These are phyloP conservation scores for Priocnemis perturbator DNA, from an alignment of 2,888 invertebrate genomes.

Conservation along the genomic window DNA sequence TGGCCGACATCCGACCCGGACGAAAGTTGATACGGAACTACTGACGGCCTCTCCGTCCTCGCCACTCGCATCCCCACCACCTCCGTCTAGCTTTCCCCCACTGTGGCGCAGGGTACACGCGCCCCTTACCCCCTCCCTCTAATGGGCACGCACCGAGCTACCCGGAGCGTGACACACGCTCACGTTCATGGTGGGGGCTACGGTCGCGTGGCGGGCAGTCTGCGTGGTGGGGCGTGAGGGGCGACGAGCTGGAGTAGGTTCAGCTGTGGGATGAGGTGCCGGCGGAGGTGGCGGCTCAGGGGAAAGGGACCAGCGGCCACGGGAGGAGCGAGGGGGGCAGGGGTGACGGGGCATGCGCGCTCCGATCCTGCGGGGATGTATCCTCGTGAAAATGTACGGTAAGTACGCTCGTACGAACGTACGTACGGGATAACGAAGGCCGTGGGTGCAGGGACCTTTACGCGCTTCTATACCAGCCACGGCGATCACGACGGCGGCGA, in stretches of 20 bases:
- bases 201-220: slow-evolving; percentile 71
- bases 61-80: slow-evolving; percentile 60
- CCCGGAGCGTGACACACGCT: slow-evolving; percentile 72
- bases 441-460: slow-evolving; percentile 21
- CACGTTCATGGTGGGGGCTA: slow-evolving; percentile 62
- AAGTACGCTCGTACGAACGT: slow-evolving; percentile 21
- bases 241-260: slow-evolving; percentile 27
- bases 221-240: slow-evolving; percentile 43
- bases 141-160: slow-evolving; percentile 68
- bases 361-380: slow-evolving; percentile 30
- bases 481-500: not conserved
- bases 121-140: slow-evolving; percentile 65
- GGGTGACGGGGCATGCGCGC: slow-evolving; percentile 7
- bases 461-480: not conserved
- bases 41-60: slow-evolving; percentile 55
- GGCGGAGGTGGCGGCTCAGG: slow-evolving; percentile 10
- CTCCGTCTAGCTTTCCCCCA: slow-evolving; percentile 37
- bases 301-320: not conserved
- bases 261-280: slow-evolving; percentile 10
- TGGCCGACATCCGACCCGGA: slow-evolving; percentile 58
- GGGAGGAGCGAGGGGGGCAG: not conserved
- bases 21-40: slow-evolving; percentile 71
- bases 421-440: slow-evolving; percentile 51
- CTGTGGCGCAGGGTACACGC: slow-evolving; percentile 63
- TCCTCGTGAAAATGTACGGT: slow-evolving; percentile 44